Percentiles rank a stretch among this genome's conserved stretches.
Conservation (phyloP, 2,797 vertebrate species). For the Odontamblyopus lacepedii region DNA sequence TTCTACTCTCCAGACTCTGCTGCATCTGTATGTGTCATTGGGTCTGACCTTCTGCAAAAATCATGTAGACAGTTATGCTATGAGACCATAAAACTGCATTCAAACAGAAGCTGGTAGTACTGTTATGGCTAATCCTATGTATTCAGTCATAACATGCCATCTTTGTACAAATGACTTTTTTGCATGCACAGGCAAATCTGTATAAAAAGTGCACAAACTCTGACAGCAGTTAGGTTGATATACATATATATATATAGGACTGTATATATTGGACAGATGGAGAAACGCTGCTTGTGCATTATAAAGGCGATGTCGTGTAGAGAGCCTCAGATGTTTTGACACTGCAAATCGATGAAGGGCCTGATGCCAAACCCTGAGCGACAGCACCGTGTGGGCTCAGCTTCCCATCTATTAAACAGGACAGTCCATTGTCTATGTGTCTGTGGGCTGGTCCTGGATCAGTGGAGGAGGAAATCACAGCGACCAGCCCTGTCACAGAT, state of each 20-base stretch:
- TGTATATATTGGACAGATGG: neutral
- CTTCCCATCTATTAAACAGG: slow-evolving; percentile 37
- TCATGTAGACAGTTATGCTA: too few species aligned
- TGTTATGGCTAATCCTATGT: neutral
- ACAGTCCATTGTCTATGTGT: slow-evolving; percentile 38
- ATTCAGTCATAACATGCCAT: neutral
- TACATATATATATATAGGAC: neutral
- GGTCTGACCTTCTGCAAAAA: too few species aligned
- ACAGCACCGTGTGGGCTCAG: slow-evolving; percentile 19
- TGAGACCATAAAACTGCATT: neutral
- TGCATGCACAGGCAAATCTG: neutral
- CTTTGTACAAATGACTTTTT: neutral
- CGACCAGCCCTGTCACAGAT: slow-evolving; percentile 28
- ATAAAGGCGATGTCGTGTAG: slow-evolving; percentile 12
- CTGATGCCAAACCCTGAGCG: slow-evolving; percentile 35
- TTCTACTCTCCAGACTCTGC: too few species aligned
- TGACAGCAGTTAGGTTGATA: slow-evolving; percentile 10
- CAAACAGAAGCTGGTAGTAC: neutral
- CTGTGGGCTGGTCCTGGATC: slow-evolving; percentile 38
- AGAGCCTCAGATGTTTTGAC: slow-evolving; percentile 46
- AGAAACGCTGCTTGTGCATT: slow-evolving; percentile 3
- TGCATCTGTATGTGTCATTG: too few species aligned
- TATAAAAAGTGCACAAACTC: neutral
- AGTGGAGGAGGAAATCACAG: slow-evolving; percentile 37
- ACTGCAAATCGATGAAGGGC: slow-evolving; percentile 51